Base-by-base conservation (phyloP, 2,797 vertebrate genomes). In the Poliocrania exsul region DNA sequence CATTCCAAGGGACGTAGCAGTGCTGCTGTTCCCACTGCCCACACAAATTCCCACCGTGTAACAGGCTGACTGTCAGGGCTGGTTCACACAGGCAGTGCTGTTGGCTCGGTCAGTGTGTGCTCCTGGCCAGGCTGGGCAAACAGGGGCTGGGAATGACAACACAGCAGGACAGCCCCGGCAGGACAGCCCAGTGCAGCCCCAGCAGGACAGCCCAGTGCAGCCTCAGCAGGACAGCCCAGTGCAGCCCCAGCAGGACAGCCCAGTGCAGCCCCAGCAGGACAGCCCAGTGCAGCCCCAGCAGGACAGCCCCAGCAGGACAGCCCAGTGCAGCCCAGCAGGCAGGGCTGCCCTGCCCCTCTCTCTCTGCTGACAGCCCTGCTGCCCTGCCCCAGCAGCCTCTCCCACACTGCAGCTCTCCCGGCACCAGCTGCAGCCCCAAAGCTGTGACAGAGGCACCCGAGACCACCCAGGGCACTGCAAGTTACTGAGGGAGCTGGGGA, bases 31-130 rank as follows among this genome's bases (percentile, higher is more conserved):
- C 91, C 87, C 78, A 82, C 84, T 90, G 87, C 94, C 94, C 92
- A 95, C 95, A 87, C 79, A 70, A 83, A 96, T 93, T 95, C 95
- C 87, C 94, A 53, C 60, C 11, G 8, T 9, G 9, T 25, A 60
- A 84, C 40, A n/a, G 58, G 23, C 70, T 31, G 62, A 67, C 4
- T 29, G 37, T 51, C 64, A 20, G 6, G 23, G 56, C 47, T 23
- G 28, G 83, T 31, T 62, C 57, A 24, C 49, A 77, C 62, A 74
- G 69, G 64, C 0, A 79, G 49, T 25, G 19, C 7, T 11, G 23
- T 77, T 75, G 29, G 5, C 69, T 25, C 65, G 28, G 67, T 3
- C 47, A 3, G 47, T 16, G 47, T 60, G 66, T 3, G 16, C 26
- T 88, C 35, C 31, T 8, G 11, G 3, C 58, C 54, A n/a, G 77